Evolutionary conservation across 2,113 vertebrate genomes (phyloP), one percentile per base, ranked within the genome.

Genomic region (Trichechus manatus): DNA sequence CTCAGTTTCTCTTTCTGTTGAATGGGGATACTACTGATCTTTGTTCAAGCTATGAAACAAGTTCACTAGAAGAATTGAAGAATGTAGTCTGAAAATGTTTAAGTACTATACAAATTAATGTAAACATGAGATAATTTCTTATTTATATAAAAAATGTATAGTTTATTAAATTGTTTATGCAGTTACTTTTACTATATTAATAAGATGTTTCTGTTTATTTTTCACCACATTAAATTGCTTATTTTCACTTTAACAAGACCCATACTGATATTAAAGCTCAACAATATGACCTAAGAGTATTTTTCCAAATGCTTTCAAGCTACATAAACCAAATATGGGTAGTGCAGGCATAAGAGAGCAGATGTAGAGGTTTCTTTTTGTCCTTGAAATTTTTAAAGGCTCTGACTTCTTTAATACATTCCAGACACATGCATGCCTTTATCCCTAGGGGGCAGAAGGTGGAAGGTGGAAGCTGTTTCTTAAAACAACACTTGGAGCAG

Each of bases 371-470:
- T 64, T 97, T 79, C 10, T 66, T 78, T 91, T 81, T 87, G 36
- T 82, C 64, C 80, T 95, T 82, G 59, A 87, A 59, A 81, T 33
- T 84, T 31, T 90, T 74, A 70, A 92, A 64, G 77, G 53, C 64
- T 97, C 44, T 87, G 84, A 80, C 84, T 81, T 96, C 70, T 94
- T 93, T 94, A 95, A 93, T 90, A 56, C 22, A 63, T 94, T 97
- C 93, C 93, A 97, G 97, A 93, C 59, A 27, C 84, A 25, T 23
- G 29, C 89, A 94, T 89, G 80, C 96, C 87, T 97, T 89, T 72
- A 84, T 89, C 56, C 72, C 77, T 83, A 23, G n/a, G 61, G 59
- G n/a, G 0, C 27, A n/a, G 85, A 91, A 44, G 3, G 5, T 10
- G 4, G 63, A 72, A 53, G 20, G 42, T 70, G 36, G 63, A 92